A percentile compares a stretch with the other conserved stretches of the same genome.
Evolutionary conservation across 2,888 invertebrate species (phyloP).

Genomic region (Notodonta dromedarius): DNA sequence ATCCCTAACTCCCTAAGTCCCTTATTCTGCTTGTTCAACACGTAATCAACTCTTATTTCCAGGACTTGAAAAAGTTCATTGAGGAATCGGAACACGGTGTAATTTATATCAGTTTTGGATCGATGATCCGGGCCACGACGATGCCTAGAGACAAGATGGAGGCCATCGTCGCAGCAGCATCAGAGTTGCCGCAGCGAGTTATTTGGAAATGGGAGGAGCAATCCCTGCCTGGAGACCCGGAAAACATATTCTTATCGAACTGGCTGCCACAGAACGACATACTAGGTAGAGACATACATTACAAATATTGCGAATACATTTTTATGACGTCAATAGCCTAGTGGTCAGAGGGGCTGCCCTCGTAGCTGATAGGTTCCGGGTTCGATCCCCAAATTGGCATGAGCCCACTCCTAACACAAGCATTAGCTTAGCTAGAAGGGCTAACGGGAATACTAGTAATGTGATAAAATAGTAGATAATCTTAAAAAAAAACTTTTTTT

Average conservation of each 20-base stretch:
- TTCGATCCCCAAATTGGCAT: too few relatives aligned
- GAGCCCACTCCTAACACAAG: too few relatives aligned
- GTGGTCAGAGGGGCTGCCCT: too few relatives aligned
- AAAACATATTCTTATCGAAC: slow-evolving; percentile 84
- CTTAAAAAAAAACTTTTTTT: too few relatives aligned
- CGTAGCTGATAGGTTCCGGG: too few relatives aligned
- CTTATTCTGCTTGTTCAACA: too few relatives aligned
- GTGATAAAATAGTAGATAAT: too few relatives aligned
- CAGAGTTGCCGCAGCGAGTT: slow-evolving; percentile 86
- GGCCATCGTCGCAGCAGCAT: slow-evolving; percentile 85
- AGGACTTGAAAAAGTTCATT: slow-evolving; percentile 86
- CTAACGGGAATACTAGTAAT: too few relatives aligned
- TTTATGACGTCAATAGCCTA: too few relatives aligned
- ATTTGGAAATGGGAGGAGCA: slow-evolving; percentile 91
- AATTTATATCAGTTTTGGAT: slow-evolving; percentile 90
- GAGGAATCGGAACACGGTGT: slow-evolving; percentile 87
- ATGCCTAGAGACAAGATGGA: slow-evolving; percentile 84
- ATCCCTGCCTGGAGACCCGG: slow-evolving; percentile 80
- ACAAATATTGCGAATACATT: too few relatives aligned
- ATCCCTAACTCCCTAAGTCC: too few relatives aligned
- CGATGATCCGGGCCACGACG: slow-evolving; percentile 87
- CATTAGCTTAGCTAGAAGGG: too few relatives aligned
- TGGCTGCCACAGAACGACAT: slow-evolving; percentile 90
- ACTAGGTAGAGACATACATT: slow-evolving; percentile 71
- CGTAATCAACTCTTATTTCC: slow-evolving; percentile 31